Evolutionary conservation across 2,113 vertebrate species (phyloP), one percentile per base, ranked within the genome.

Genomic region (Nothocercus nigrocapillus): DNA sequence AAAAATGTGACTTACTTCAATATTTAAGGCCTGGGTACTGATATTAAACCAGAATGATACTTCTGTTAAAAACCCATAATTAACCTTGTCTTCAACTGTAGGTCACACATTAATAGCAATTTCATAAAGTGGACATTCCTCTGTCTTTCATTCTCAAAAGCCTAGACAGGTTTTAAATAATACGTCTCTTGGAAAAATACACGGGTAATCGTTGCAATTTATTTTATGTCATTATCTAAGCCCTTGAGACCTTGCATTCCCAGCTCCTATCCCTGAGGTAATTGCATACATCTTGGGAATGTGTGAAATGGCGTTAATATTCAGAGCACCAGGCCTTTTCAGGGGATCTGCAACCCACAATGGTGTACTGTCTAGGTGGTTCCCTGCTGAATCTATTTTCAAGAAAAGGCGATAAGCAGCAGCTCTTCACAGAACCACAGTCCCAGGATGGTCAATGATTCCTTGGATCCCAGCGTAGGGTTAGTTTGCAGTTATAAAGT

Each of bases 151-250:
- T 97, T 97, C 93, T 97, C 77, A 2, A 97, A 97, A 96, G 95
- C 96, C 56, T 85, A 95, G 97, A 98, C 97, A 96, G 95, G 97
- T 96, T 98, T 98, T 98, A 98, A 98, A 98, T 97, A 98, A 98
- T 98, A 97, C 25, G 94, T 98, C 97, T 97, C 96, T 95, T 97
- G 97, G 90, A 98, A 98, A 98, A 98, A 98, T 96, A 97, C 97
- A 96, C 85, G 96, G 97, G 96, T 98, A 98, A 98, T 99, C 97
- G 90, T 98, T 98, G 98, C 98, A 98, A 99, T 99, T 99, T 98
- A 98, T 98, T 99, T 99, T 97, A 97, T 98, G 98, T 98, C 96
- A 97, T 98, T 98, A 98, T 97, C 96, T 97, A 95, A 97, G 96
- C 98, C 97, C 98, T 96, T 38, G 96, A 97, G 98, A 98, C 97